phyloP scores from a whole-genome alignment of 2,797 vertebrate species.

The Phylloscopus collybita region DNA sequence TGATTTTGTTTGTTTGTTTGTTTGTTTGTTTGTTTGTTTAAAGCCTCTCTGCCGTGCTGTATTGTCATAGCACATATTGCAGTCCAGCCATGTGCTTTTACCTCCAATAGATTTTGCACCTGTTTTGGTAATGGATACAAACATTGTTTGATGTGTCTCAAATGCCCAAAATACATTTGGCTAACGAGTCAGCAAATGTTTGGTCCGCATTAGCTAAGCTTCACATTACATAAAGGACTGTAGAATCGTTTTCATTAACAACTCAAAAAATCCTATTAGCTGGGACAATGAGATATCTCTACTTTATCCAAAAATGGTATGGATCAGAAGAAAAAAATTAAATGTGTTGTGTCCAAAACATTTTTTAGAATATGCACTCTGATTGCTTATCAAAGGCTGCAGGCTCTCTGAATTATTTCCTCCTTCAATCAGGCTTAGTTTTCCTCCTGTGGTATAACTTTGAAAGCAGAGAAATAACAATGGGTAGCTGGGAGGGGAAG shows the following conservation, averaged over 20 bases:
- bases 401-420: constrained; percentile 44
- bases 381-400: constrained; percentile 28
- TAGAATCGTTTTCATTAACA: not conserved
- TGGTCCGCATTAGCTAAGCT: not conserved
- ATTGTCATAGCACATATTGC: not conserved
- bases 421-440: constrained; percentile 4
- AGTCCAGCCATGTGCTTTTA: not conserved
- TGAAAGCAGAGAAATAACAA: constrained; percentile 50
- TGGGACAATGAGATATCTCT: not conserved
- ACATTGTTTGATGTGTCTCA: not conserved
- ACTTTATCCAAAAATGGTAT: not conserved
- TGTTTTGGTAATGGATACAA: not conserved
- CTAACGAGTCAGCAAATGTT: not conserved
- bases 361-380: not conserved
- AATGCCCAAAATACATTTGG: not conserved
- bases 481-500: constrained; percentile 30
- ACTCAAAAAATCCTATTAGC: not conserved
- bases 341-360: not conserved
- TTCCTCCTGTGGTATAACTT: not conserved
- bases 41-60: not conserved
- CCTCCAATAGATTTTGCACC: not conserved
- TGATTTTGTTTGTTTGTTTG: not conserved
- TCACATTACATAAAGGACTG: not conserved
- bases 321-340: not conserved
- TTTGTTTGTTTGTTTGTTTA: not conserved